phyloP scores from a whole-genome alignment of 1,140 invertebrate genomes.

The Agraylea sexmaculata region DNA sequence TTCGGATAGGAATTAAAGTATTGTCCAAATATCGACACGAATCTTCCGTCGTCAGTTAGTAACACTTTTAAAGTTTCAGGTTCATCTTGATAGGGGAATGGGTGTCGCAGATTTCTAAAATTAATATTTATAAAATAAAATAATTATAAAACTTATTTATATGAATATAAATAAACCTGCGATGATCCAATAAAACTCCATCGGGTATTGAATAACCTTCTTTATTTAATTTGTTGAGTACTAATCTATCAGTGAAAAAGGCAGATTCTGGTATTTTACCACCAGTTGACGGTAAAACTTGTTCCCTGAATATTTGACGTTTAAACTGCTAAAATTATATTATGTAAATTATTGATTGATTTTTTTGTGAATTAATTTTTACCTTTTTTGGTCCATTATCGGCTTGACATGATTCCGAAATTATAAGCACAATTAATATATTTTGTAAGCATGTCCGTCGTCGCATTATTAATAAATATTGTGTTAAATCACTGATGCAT shows the following conservation, averaged over 20 bases:
- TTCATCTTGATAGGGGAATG: constrained; percentile 13
- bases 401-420: too few relatives aligned
- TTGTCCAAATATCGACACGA: constrained; percentile 32
- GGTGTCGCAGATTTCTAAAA: constrained; percentile 13
- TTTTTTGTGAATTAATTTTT: too few relatives aligned
- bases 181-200: constrained; percentile 43
- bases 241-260: constrained; percentile 46
- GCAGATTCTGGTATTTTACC: constrained; percentile 55
- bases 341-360: too few relatives aligned
- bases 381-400: too few relatives aligned
- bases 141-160: constrained; percentile 3
- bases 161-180: constrained; percentile 22
- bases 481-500: too few relatives aligned
- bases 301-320: constrained; percentile 51
- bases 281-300: constrained; percentile 47
- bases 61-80: constrained; percentile 26
- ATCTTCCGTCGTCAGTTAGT: constrained; percentile 30
- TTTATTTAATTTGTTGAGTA: constrained; percentile 49
- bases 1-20: constrained; percentile 26
- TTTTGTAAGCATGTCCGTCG: too few relatives aligned
- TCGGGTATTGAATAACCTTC: constrained; percentile 50
- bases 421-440: too few relatives aligned
- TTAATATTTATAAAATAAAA: too few relatives aligned
- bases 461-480: too few relatives aligned
- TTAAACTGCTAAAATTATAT: constrained; percentile 31